Percentiles rank a stretch among this genome's conserved stretches.
These are phyloP conservation scores for Chrysomela aeneicollis DNA, from an alignment of 2,888 invertebrate species.

Conservation along the genomic window DNA sequence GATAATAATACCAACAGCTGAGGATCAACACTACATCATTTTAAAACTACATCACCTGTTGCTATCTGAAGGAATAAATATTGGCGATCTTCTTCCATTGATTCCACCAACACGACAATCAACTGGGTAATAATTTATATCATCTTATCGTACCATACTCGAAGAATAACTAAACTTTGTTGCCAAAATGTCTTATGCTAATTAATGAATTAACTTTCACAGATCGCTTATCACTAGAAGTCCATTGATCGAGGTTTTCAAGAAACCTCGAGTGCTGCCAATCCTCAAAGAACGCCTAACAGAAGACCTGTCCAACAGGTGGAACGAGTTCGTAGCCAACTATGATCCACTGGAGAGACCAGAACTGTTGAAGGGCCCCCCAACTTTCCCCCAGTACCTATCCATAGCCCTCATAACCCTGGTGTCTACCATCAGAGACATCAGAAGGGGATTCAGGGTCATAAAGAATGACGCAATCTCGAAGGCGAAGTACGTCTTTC, in stretches of 20 bases:
- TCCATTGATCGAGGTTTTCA: conserved; percentile 66
- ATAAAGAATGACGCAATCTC: conserved; percentile 62
- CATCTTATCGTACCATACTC: no score
- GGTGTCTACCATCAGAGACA: conserved; percentile 70
- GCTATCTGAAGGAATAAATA: conserved; percentile 75
- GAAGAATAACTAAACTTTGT: no score
- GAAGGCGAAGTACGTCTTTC: conserved; percentile 61
- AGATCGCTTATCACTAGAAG: conserved; percentile 53
- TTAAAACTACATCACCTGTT: conserved; percentile 80
- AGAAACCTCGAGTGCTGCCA: conserved; percentile 70
- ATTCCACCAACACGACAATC: conserved; percentile 56
- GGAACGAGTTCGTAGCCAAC: conserved; percentile 82
- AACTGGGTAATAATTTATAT: conserved; percentile 48
- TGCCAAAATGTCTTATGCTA: no score
- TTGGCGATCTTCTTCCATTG: conserved; percentile 78
- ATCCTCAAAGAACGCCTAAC: conserved; percentile 72
- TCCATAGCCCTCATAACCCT: conserved; percentile 72
- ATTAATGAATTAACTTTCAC: no score
- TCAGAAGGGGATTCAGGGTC: conserved; percentile 65
- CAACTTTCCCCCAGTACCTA: conserved; percentile 68
- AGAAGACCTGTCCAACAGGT: conserved; percentile 74
- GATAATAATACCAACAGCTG: conserved; percentile 72
- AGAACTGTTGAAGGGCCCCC: conserved; percentile 67
- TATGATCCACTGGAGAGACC: conserved; percentile 81
- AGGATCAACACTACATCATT: conserved; percentile 72